Evolutionary conservation across 1,140 invertebrate species (phyloP), one percentile per base, ranked within the genome.

Genomic region (Vollenhovia emeryi): DNA sequence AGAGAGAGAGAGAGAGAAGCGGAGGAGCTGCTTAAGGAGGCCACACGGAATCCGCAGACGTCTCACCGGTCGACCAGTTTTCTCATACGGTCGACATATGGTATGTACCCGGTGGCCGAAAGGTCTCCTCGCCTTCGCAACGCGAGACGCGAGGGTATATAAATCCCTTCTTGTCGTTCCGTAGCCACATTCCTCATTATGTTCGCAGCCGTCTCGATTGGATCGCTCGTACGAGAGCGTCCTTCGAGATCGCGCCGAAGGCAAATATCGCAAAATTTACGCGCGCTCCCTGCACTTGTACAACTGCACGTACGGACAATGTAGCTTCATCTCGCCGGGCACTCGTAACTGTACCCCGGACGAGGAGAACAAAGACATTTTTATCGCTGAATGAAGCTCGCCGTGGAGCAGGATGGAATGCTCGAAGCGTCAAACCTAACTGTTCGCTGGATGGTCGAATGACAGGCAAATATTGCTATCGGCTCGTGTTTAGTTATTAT

Each of bases 61-160:
- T 86, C 83, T 90, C 87, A 87, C 85, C 89, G 78, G 89, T 88
- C 91, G 86, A 91, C 91, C 91, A 91, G 91, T 92, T 92, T 91
- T 92, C 91, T 91, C 91, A 91, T 92, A 91, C 91, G 89, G 88
- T 91, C 89, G 88, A 90, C 91, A 92, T 91, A 91, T 92, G 91
- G 91, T 86, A 89, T 89, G 74, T 91, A 91, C 90, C 78, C 86
- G 85, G 88, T 90, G 91, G 55, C 66, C 79, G 15, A 86, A 87
- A 91, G 59, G 68, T 89, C 59, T 79, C 27, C 52, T 50, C 48
- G 50, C n/a, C 36, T 40, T 57, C 40, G 59, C 59, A 21, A 64
- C 7, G 43, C 66, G 36, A 30, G 48, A 18, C n/a, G 8, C 18
- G 9, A 15, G 13, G n/a, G 36, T 45, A 18, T 7, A 27, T 30